These are phyloP conservation scores for Triplophysa dalaica DNA, from an alignment of 2,113 vertebrate species.

Conservation along the genomic window DNA sequence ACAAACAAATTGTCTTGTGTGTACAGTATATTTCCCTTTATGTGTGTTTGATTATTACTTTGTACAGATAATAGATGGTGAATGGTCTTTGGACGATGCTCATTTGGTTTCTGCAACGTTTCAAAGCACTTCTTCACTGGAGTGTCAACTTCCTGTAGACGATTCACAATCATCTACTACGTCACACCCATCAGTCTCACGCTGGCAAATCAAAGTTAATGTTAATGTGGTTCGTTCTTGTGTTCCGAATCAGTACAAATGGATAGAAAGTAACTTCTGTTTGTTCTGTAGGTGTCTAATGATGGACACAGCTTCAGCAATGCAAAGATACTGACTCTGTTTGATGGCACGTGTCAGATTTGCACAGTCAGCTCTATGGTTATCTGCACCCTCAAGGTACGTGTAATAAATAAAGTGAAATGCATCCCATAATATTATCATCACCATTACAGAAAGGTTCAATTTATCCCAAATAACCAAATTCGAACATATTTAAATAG, in stretches of 20 bases:
- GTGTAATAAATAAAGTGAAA: conserved; percentile 3
- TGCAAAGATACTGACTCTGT: conserved; percentile 79
- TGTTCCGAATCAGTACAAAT: neutral
- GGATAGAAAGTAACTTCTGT: neutral
- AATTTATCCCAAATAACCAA: neutral
- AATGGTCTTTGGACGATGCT: conserved; percentile 77
- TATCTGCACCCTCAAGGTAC: conserved; percentile 80
- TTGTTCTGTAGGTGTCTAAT: conserved; percentile 82
- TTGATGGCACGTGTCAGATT: conserved; percentile 83
- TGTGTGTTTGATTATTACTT: neutral
- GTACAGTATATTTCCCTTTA: neutral
- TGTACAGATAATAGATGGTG: conserved; percentile 73
- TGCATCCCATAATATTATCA: neutral
- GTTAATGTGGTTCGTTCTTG: neutral
- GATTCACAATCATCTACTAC: conserved; percentile 57
- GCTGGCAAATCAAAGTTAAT: conserved; percentile 88
- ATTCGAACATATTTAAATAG: neutral
- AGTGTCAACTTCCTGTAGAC: conserved; percentile 79
- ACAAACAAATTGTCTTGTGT: too few species aligned
- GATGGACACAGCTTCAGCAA: conserved; percentile 89
- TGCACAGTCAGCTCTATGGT: conserved; percentile 72
- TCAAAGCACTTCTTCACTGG: conserved; percentile 69
- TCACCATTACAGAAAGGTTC: neutral
- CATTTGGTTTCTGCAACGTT: conserved; percentile 71
- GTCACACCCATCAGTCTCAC: conserved; percentile 70